Evolutionary conservation across 1,140 invertebrate genomes (phyloP), one percentile per base, ranked within the genome.

Genomic region (Drosophila neocordata): DNA sequence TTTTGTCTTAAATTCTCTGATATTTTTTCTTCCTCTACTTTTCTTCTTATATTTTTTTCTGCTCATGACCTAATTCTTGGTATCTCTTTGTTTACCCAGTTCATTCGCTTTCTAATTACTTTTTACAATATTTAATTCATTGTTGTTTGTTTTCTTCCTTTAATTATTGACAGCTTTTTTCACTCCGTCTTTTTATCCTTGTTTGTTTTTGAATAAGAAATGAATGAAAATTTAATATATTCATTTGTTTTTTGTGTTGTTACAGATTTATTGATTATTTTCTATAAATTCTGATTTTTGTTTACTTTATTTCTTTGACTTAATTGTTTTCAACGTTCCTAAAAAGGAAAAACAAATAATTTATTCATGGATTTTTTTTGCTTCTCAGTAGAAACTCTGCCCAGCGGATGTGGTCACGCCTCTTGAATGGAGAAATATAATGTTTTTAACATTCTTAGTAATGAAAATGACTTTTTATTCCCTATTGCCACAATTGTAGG

Each of bases 401-500:
- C 41, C 41, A 48, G 9, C 41, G 41, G 41, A 48, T 48, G 41
- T 15, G 41, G 41, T 48, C 41, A 48, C 41, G 41, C 41, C 41
- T 48, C 41, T 15, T 11, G 9, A 18, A 20, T 11, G 41, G 41
- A 20, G 18, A 4, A 15, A 48, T 8, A 48, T 20, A 20, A 48
- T 48, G 18, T 48, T 20, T 48, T 48, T 48, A 48, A 48, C 9
- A 48, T 48, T 48, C 41, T 48, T 18, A 20, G 41, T 48, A 48
- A 48, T 48, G 41, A 18, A 48, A 48, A 48, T 48, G 41, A 48
- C 41, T 48, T 48, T 48, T 48, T 48, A 48, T 48, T 41, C 18
- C 27, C n/a, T 44, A 59, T n/a, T n/a, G 6, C 15, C n/a, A n/a
- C 9, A 15, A 48, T 18, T 41, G 15, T 24, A 73, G 38, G n/a